These are phyloP conservation scores for Pristionchus entomophagus DNA, from an alignment of 2,888 invertebrate species.

Conservation along the genomic window DNA sequence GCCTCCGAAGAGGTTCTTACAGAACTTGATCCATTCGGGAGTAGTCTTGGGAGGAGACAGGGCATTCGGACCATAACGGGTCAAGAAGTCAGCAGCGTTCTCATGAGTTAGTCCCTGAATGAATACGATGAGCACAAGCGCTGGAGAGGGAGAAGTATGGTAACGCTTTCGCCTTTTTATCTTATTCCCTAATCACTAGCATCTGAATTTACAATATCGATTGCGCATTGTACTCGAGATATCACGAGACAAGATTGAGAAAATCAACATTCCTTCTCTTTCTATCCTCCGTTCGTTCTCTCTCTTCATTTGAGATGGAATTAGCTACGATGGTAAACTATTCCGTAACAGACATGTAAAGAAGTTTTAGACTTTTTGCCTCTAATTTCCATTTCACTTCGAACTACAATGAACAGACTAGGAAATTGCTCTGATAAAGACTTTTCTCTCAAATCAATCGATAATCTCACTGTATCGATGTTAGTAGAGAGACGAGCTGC, in stretches of 20 bases:
- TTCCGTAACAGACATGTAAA: no score
- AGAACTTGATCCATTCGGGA: no score
- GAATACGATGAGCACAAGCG: slow-evolving; percentile 40
- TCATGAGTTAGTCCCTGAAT: no score
- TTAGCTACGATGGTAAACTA: background rate
- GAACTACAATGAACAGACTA: background rate
- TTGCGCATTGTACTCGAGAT: background rate
- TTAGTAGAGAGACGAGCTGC: slow-evolving; percentile 96
- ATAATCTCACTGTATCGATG: slow-evolving; percentile 90
- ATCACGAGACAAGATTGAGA: slow-evolving; percentile 1
- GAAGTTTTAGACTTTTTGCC: background rate
- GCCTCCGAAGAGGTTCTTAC: no score
- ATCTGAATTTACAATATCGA: no score
- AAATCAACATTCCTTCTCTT: background rate
- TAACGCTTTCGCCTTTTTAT: no score
- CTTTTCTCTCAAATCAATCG: slow-evolving; percentile 41
- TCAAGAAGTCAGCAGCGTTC: no score
- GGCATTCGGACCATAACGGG: no score
- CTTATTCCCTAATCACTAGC: no score
- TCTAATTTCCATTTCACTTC: no score
- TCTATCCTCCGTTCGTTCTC: background rate
- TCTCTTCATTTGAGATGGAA: background rate
- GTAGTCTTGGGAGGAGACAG: no score
- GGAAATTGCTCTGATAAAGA: background rate
- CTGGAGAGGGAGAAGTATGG: background rate